Evolutionary conservation across 2,888 invertebrate species (phyloP).

Genomic region (Rhamnusium bicolor): DNA sequence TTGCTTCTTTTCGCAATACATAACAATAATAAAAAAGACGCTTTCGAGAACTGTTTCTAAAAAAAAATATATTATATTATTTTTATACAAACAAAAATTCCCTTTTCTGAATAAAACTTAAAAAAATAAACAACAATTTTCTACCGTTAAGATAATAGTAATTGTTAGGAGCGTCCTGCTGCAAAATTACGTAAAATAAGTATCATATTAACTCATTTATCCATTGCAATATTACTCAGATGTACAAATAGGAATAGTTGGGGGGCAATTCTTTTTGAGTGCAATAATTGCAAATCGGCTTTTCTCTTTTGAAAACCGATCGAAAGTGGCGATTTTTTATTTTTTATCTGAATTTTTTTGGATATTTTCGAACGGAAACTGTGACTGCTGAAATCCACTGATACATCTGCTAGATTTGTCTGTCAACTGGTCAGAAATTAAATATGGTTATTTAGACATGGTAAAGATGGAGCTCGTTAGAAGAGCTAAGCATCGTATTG

Average conservation of each 20-base stretch:
- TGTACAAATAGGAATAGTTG: constrained; percentile 22
- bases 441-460: too few relatives aligned
- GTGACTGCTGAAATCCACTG: background rate
- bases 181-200: background rate
- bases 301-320: background rate
- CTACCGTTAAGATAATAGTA: constrained; percentile 34
- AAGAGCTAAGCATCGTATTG: too few relatives aligned
- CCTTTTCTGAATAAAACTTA: constrained; percentile 18
- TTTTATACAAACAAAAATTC: constrained; percentile 34
- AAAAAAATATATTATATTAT: constrained; percentile 32
- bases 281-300: constrained; percentile 8
- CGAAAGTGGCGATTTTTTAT: constrained; percentile 13
- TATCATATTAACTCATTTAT: background rate
- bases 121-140: constrained; percentile 35
- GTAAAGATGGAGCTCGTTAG: too few relatives aligned
- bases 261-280: constrained; percentile 10
- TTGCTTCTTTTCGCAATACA: constrained; percentile 22
- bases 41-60: constrained; percentile 34
- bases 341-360: background rate
- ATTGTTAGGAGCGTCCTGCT: constrained; percentile 2
- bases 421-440: too few relatives aligned
- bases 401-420: background rate
- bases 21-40: constrained; percentile 23
- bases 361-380: background rate
- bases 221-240: constrained; percentile 17